Percentiles rank a stretch among this genome's conserved stretches.
Conservation (phyloP, 2,113 vertebrate genomes). For the Rostratula benghalensis region DNA sequence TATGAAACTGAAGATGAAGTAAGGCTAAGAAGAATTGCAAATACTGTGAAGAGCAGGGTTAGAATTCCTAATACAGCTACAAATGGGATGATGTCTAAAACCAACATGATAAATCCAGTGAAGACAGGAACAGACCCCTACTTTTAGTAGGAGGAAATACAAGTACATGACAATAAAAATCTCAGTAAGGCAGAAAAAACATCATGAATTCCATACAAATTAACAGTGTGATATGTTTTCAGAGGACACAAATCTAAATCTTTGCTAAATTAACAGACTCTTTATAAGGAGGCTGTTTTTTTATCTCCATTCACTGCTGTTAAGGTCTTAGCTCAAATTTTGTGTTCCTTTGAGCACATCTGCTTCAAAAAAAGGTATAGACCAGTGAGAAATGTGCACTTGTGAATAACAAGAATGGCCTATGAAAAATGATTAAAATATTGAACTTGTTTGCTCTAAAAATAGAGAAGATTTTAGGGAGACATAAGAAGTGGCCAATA, state of each 20-base stretch:
- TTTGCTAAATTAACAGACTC: neutral
- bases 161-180: neutral
- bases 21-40: neutral
- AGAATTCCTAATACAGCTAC: neutral
- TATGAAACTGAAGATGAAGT: neutral
- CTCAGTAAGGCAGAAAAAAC: neutral
- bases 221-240: neutral
- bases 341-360: neutral
- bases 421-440: neutral
- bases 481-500: neutral
- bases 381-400: neutral
- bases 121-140: neutral
- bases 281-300: neutral
- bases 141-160: neutral
- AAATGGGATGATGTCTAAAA: neutral
- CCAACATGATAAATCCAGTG: neutral
- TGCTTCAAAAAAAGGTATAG: neutral
- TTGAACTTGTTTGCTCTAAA: neutral
- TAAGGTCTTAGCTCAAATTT: neutral
- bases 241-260: neutral
- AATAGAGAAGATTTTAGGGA: neutral
- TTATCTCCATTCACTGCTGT: neutral
- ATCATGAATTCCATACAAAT: neutral
- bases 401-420: neutral
- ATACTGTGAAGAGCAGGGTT: neutral